phyloP scores from a whole-genome alignment of 2,113 vertebrate species.

The Macheiramphus alcinus region DNA sequence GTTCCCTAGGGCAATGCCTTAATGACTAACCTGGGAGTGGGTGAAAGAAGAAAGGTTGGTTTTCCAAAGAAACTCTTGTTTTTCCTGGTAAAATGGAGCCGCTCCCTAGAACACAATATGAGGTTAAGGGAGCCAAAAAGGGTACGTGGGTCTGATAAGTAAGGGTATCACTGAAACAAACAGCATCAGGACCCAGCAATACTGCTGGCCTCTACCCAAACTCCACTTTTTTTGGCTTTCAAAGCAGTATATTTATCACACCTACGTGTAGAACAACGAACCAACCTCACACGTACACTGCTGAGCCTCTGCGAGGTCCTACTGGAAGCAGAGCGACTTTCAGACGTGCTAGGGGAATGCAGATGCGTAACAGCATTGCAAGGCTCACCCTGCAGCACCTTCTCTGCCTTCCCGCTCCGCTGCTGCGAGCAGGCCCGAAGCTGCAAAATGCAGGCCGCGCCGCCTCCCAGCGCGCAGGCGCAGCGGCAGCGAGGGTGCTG shows the following conservation, averaged over 20 bases:
- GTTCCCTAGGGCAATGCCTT: not conserved
- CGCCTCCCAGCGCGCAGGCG: not conserved
- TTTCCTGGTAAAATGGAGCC: not conserved
- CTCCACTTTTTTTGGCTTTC: not conserved
- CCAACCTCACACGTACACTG: accelerated
- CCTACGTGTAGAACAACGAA: accelerated
- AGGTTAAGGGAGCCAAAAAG: not conserved
- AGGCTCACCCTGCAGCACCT: accelerated
- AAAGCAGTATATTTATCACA: not conserved
- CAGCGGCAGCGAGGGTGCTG: accelerated
- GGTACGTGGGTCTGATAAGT: accelerated
- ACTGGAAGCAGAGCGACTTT: not conserved
- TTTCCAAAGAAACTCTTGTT: not conserved
- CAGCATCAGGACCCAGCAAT: not conserved
- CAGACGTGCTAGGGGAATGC: accelerated
- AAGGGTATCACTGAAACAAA: not conserved
- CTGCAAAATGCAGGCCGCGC: not conserved
- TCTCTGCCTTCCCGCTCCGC: accelerated
- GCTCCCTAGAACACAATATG: not conserved
- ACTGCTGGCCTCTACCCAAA: not conserved
- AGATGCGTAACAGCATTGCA: accelerated
- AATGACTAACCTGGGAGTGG: not conserved
- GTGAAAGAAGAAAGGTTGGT: not conserved
- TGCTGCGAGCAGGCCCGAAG: accelerated
- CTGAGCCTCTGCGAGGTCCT: not conserved